Base-by-base conservation (phyloP, 30 jellyfish, hydroid and myxozoan genomes). In the Clytia hemisphaerica region DNA sequence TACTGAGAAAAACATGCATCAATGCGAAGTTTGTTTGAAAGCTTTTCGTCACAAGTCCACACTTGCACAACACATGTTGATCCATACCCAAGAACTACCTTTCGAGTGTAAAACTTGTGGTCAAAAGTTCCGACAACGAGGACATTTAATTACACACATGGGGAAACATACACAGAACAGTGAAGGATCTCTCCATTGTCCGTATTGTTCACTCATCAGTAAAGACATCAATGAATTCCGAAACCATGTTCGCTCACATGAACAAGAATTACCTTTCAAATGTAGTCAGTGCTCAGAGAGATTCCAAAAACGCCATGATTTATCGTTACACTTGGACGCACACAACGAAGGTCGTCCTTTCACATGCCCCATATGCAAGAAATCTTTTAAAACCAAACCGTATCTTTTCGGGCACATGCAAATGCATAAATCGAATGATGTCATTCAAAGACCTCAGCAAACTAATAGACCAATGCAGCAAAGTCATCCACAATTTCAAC, bases 321-420 rank as follows among this genome's bases (percentile, higher is more conserved):
- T 69, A 3, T 26, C 24, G 25, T 2, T 69, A 31, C 81, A 69
- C 49, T 18, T 69, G 59, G 75, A 69, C 25, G 81, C 54, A 10
- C 81, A 69, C 60, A 53, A 40, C 73, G 81, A 69, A 19, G 81
- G 53, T 16, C 22, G 76, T 15, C 81, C 81, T 31, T 69, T 69
- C 59, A 33, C 59, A 16, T 69, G 81, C 30, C 81, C 46, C 27
- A 53, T 69, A 22, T 69, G 81, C 59, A 46, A 69, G 30, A 69
- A 69, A 54, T 69, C 81, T 45, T 69, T 69, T 45, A 69, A 69
- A 24, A 69, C 75, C 7, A 69, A 69, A 69, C 35, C 77, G 12
- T 69, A 69, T 24, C 53, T 69, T 22, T 25, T 18, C 33, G 81
- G 81, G 26, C 81, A 69, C 59, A 69, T 69, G 58, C 81, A 69